phyloP scores from a whole-genome alignment of 2,888 invertebrate genomes.

The Mythimna albipuncta region DNA sequence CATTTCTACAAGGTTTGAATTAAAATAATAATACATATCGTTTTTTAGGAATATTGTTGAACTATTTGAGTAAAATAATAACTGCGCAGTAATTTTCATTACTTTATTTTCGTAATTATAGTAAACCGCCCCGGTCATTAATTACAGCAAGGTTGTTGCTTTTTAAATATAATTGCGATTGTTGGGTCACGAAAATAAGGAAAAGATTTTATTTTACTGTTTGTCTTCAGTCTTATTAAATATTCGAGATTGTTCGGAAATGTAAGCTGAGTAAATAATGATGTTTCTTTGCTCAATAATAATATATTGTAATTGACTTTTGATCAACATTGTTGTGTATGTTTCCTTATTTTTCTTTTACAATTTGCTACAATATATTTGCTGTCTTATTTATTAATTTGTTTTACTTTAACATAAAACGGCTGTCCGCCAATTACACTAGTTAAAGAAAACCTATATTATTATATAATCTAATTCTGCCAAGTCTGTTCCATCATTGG shows the following conservation, averaged over 20 bases:
- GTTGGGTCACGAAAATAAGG: slow-evolving; percentile 6
- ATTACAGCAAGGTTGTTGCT: slow-evolving; percentile 25
- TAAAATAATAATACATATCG: slow-evolving; percentile 55
- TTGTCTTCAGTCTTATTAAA: slow-evolving; percentile 24
- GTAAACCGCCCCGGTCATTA: slow-evolving; percentile 30
- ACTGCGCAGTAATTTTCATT: slow-evolving; percentile 31
- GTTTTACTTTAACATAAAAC: too few relatives aligned
- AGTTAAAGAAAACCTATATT: too few relatives aligned
- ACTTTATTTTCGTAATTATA: slow-evolving; percentile 45
- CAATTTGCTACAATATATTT: not conserved
- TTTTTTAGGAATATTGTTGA: slow-evolving; percentile 37
- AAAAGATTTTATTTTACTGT: slow-evolving; percentile 19
- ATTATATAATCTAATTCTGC: too few relatives aligned
- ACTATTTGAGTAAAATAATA: slow-evolving; percentile 20
- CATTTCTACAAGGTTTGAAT: slow-evolving; percentile 55
- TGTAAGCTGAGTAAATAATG: not conserved
- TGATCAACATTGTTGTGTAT: not conserved
- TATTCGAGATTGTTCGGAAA: slow-evolving; percentile 10
- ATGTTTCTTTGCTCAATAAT: slow-evolving; percentile 3
- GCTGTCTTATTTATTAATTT: too few relatives aligned
- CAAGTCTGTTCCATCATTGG: too few relatives aligned
- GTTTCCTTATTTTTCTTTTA: too few relatives aligned
- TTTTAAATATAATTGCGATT: slow-evolving; percentile 33
- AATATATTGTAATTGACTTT: not conserved
- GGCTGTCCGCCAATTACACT: too few relatives aligned